phyloP scores from a whole-genome alignment of 2,888 invertebrate species.

The Cerastis rubricosa region DNA sequence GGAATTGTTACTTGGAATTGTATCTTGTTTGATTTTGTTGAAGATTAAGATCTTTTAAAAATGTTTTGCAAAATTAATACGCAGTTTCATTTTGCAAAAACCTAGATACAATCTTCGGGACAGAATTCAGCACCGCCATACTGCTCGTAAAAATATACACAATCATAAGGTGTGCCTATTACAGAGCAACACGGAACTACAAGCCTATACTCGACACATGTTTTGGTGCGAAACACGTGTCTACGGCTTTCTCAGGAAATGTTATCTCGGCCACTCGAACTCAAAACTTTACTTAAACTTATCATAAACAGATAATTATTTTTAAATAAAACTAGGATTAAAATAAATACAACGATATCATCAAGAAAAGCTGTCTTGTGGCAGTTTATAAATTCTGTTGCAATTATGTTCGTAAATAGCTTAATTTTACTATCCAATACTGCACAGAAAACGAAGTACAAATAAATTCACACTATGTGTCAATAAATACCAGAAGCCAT shows the following conservation, averaged over 20 bases:
- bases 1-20: too few species aligned
- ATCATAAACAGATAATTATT: too few species aligned
- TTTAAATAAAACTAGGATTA: not conserved
- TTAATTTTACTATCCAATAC: not conserved
- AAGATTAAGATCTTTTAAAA: too few species aligned
- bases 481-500: slow-evolving; percentile 12
- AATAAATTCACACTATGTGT: not conserved
- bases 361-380: too few species aligned
- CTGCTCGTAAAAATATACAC: not conserved
- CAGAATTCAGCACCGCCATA: rapidly evolving
- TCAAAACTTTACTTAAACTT: too few species aligned
- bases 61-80: not conserved
- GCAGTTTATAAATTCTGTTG: not conserved
- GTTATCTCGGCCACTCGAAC: too few species aligned
- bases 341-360: not conserved
- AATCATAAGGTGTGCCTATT: not conserved
- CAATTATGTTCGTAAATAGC: not conserved
- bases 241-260: too few species aligned
- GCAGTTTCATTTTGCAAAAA: not conserved
- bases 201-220: not conserved
- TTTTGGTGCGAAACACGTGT: not conserved
- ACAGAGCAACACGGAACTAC: not conserved
- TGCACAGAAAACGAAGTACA: not conserved
- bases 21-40: too few species aligned
- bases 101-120: not conserved